Conservation (phyloP, 2,113 vertebrate genomes). For the Hippotragus niger region DNA sequence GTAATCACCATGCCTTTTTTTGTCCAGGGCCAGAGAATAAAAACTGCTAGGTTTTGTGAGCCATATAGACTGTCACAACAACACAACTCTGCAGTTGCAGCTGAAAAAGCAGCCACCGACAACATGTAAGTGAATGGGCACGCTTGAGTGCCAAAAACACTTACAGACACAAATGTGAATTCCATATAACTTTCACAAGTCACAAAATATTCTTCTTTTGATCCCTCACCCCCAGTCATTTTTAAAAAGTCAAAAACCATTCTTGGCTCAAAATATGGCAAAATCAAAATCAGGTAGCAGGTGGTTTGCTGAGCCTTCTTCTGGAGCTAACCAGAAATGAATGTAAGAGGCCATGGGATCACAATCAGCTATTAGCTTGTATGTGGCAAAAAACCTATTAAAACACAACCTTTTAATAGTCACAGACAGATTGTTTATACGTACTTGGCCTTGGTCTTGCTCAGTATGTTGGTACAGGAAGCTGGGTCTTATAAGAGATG, state of each 20-base stretch:
- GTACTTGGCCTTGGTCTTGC: not conserved
- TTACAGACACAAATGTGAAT: not conserved
- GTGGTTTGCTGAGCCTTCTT: not conserved
- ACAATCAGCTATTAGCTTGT: not conserved
- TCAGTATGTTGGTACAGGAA: not conserved
- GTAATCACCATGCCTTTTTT: not conserved
- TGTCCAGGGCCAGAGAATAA: not conserved
- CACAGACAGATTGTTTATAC: not conserved
- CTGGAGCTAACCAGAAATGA: not conserved
- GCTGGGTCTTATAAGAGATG: not conserved
- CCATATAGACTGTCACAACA: not conserved
- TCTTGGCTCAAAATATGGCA: not conserved
- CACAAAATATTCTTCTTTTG: not conserved
- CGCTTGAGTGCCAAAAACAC: not conserved
- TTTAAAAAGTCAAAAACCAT: not conserved
- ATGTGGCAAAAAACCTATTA: not conserved
- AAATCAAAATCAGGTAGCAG: not conserved
- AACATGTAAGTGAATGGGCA: not conserved
- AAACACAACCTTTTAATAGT: not conserved
- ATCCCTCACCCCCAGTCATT: not conserved
- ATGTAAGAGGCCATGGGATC: not conserved
- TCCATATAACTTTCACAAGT: not conserved
- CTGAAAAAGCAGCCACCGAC: not conserved
- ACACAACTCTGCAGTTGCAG: not conserved
- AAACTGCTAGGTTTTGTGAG: not conserved